phyloP scores from a whole-genome alignment of 2,888 invertebrate species.

The Liposcelis brunnea region DNA sequence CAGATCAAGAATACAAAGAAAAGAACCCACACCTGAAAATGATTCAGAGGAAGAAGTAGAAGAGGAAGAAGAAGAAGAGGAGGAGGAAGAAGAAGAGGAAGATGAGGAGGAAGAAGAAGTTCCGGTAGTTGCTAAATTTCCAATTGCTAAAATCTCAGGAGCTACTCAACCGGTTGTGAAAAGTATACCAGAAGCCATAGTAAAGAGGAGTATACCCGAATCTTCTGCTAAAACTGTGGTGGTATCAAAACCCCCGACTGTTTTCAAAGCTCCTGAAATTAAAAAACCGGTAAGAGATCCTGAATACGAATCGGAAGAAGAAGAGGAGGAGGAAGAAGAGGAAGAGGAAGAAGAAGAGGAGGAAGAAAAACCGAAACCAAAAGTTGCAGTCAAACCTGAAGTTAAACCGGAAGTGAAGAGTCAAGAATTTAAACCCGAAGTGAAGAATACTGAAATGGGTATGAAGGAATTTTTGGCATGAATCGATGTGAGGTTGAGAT shows the following conservation, averaged over 20 bases:
- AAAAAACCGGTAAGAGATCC: neutral
- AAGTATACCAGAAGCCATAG: neutral
- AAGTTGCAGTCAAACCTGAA: neutral
- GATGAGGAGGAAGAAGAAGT: slow-evolving; percentile 7
- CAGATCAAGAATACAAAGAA: neutral
- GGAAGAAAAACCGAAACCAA: neutral
- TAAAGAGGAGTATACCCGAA: neutral
- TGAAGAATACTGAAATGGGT: no score
- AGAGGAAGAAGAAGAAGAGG: slow-evolving; percentile 7
- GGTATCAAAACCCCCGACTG: neutral
- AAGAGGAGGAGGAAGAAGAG: slow-evolving; percentile 1
- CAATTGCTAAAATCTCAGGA: slow-evolving; percentile 2
- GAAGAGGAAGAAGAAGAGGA: neutral
- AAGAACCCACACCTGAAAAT: neutral
- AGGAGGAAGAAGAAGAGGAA: slow-evolving; percentile 7
- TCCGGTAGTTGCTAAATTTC: slow-evolving; percentile 1
- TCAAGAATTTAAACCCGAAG: no score
- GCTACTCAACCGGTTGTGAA: neutral
- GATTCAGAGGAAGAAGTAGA: slow-evolving; percentile 2
- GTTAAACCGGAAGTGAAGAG: no score
- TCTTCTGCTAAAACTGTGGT: no score
- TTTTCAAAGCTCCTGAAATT: neutral
- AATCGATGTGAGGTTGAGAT: no score
- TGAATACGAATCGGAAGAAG: neutral
- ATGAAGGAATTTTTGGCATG: no score